Evolutionary conservation across 2,888 invertebrate species (phyloP), one percentile per base, ranked within the genome.

Genomic region (Fragum sueziense): DNA sequence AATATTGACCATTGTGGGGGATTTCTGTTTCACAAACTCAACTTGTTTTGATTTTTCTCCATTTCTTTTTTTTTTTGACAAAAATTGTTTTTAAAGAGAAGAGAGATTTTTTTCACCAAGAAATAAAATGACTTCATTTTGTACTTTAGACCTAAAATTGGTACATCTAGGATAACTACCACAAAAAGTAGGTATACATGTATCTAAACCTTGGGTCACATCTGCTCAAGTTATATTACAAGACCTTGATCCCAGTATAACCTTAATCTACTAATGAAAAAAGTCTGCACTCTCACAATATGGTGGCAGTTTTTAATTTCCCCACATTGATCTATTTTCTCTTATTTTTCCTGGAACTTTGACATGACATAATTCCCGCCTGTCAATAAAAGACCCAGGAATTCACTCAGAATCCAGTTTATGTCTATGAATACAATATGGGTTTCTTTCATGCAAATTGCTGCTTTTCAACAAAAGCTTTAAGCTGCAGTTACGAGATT

Each of bases 361-460:
- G 61, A 61, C 61, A 61, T 61, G 31, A 61, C 61, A 61, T 61
- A 61, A 61, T 31, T 61, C 61, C 33, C 2, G 61, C 11, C 61
- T 61, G 61, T 61, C 61, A 61, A 61, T 61, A 61, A 61, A 61
- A 17, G n/a, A 27, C n/a, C 27, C 17, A 33, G 31, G 33, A 61
- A 17, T 61, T 33, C 33, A 31, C 33, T 33, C 31, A 31, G 33
- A 61, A 61, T 61, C 61, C 33, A 61, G 29, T 61, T 33, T 61
- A 33, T 61, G 61, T 61, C 61, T 33, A 61, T 33, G 33, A 61
- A 61, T 33, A 61, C 61, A 61, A 47, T 61, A 61, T 61, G 31
- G 61, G 20, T 61, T 20, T 17, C 61, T n/a, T 61, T n/a, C 57
- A 57, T 25, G 2, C 57, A 57, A 57, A 57, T n/a, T n/a, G n/a